Evolutionary conservation across 2,888 invertebrate species (phyloP).

Genomic region (Drosophila ustulata): DNA sequence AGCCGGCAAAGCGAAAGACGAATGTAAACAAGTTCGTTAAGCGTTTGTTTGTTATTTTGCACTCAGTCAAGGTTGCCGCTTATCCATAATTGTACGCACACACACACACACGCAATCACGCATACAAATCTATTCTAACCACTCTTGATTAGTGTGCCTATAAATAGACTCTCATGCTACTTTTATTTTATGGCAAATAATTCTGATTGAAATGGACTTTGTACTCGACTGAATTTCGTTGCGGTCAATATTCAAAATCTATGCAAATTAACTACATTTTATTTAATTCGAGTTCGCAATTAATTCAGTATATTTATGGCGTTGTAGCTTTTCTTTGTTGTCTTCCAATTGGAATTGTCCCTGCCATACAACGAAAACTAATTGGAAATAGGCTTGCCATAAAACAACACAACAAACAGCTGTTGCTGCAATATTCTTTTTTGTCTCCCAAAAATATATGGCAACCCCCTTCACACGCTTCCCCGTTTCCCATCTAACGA

Average conservation of each 20-base stretch:
- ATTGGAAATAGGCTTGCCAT: constrained; percentile 22
- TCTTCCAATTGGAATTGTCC: constrained; percentile 1
- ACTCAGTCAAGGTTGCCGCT: constrained; percentile 68
- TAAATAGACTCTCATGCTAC: constrained; percentile 43
- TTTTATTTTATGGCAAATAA: constrained; percentile 2
- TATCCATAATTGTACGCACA: constrained; percentile 17
- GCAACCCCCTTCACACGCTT: not conserved
- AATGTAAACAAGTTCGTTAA: constrained; percentile 80
- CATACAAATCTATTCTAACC: constrained; percentile 13
- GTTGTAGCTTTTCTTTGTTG: constrained; percentile 13
- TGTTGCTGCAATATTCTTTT: constrained; percentile 41
- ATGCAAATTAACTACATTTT: constrained; percentile 5
- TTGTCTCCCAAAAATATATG: constrained; percentile 28
- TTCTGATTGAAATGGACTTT: constrained; percentile 53
- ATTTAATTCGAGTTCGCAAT: not conserved
- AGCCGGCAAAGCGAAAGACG: constrained; percentile 65
- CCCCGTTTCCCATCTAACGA: no score
- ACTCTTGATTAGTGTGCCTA: constrained; percentile 26
- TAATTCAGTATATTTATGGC: constrained; percentile 7
- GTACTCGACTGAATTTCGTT: constrained; percentile 23
- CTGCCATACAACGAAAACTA: constrained; percentile 4
- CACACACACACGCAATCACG: not conserved
- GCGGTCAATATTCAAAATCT: not conserved
- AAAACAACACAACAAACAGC: constrained; percentile 34
- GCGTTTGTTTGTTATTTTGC: constrained; percentile 56